Percentiles rank a stretch among this genome's conserved stretches.
These are phyloP conservation scores for Lampropteryx suffumata DNA, from an alignment of 2,888 invertebrate genomes.

Conservation along the genomic window DNA sequence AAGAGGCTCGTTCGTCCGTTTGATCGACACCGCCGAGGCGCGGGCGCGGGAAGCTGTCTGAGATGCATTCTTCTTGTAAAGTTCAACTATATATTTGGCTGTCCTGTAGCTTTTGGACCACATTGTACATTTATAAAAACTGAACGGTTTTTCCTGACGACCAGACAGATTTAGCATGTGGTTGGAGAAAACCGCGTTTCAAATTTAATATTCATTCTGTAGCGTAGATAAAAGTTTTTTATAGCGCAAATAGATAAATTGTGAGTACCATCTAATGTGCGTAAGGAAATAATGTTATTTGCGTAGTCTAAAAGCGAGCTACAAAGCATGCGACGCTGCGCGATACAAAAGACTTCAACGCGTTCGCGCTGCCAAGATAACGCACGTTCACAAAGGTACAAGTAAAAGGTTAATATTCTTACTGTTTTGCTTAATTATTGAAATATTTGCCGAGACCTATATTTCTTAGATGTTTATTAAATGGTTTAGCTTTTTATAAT, in stretches of 20 bases:
- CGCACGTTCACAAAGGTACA: conserved; percentile 19
- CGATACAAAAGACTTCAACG: conserved; percentile 72
- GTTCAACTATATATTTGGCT: conserved; percentile 81
- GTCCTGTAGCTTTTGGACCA: conserved; percentile 54
- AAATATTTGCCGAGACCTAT: conserved; percentile 11
- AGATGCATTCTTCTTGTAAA: conserved; percentile 81
- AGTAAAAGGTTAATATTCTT: no score
- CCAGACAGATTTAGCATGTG: conserved; percentile 13
- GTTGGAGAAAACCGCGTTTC: no score
- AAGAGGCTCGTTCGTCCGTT: conserved; percentile 82
- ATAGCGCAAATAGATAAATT: no score
- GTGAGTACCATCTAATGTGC: not conserved
- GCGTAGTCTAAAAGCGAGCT: conserved; percentile 11
- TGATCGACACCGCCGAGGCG: conserved; percentile 80
- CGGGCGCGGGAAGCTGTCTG: conserved; percentile 76
- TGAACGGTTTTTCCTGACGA: conserved; percentile 29
- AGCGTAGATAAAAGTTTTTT: no score
- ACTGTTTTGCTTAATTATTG: conserved; percentile 20
- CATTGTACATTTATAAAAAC: conserved; percentile 64
- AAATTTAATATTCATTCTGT: no score
- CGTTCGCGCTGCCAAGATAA: conserved; percentile 37
- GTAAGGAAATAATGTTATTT: conserved; percentile 17
- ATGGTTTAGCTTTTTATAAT: no score
- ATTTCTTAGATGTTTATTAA: conserved; percentile 20
- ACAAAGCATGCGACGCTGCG: conserved; percentile 6